Conservation (phyloP, 1,140 invertebrate species). For the Lasioglossum albipes region DNA sequence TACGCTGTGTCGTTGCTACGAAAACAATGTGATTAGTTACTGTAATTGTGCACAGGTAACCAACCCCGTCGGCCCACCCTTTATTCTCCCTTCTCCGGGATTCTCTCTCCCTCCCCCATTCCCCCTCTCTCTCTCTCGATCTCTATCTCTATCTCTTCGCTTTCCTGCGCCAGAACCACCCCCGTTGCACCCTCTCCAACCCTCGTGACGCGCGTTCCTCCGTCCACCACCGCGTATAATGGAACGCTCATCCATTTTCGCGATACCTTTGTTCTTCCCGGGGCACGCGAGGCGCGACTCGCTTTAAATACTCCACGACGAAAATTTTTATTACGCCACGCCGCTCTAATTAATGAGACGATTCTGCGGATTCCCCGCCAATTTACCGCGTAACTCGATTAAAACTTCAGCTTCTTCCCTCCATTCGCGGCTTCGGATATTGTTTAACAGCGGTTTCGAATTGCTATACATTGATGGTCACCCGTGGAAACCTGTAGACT, state of each 20-base stretch:
- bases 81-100: neutral
- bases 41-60: slow-evolving; percentile 66
- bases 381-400: slow-evolving; percentile 5
- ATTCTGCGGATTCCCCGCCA: neutral
- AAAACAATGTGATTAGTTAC: slow-evolving; percentile 74
- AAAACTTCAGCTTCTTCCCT: no score
- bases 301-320: slow-evolving; percentile 24
- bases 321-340: slow-evolving; percentile 34
- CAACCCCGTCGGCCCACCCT: slow-evolving; percentile 44
- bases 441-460: no score
- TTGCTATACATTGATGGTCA: neutral
- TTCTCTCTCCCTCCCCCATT: neutral
- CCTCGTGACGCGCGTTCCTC: slow-evolving; percentile 28
- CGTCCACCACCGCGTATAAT: slow-evolving; percentile 45
- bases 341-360: slow-evolving; percentile 24
- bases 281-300: slow-evolving; percentile 31
- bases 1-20: slow-evolving; percentile 66
- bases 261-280: slow-evolving; percentile 44
- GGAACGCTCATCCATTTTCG: slow-evolving; percentile 58
- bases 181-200: neutral
- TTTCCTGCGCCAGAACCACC: neutral
- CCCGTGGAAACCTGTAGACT: neutral
- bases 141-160: neutral
- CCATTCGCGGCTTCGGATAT: no score
- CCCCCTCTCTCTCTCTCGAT: neutral